Base-by-base conservation (phyloP, 53 echinoderm and acorn worm species). In the Paracentrotus lividus region DNA sequence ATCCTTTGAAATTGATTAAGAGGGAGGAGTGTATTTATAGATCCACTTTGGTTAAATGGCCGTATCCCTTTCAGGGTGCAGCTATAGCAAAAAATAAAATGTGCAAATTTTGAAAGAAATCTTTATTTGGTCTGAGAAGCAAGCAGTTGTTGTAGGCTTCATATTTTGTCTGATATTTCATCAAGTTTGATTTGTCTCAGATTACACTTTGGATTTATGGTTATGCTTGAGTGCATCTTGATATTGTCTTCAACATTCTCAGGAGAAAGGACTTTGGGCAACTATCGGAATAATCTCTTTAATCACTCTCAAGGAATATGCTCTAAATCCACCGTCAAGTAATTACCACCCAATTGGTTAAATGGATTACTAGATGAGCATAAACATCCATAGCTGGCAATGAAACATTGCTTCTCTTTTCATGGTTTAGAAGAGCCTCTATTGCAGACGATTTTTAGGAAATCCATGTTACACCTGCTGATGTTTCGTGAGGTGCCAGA, bases 11-110 rank as follows among this genome's bases (percentile, higher is more conserved):
- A 36, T 36, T 20, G 36, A 72, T 72, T 45, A 47, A 81, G 47
- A 81, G 26, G 49, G 81, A 81, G 47, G 81, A 81, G 81, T 44
- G n/a, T 81, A 81, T 81, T 49, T 81, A 24, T 45, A 27, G 81
- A 81, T 47, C 44, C 81, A 81, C 47, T 47, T 47, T 81, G 49
- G 47, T 81, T 81, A 81, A 47, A 23, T 45, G n/a, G 49, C 81
- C 47, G 49, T 47, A 81, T 47, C 81, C 81, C 44, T 81, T 47
- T 47, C 72, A 72, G 40, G 72, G 72, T 72, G 36, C 72, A 72
- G 32, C 40, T 8, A 36, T 18, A 38, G 72, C 21, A 38, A 36
- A 72, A 66, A 18, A 15, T 15, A 21, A 38, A 5, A 16, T 72
- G 72, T 15, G 34, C 38, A 72, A 16, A 72, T 36, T 38, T 36